phyloP scores from a whole-genome alignment of 92 coral and sea anemone species.

The Parazoanthus darwini region DNA sequence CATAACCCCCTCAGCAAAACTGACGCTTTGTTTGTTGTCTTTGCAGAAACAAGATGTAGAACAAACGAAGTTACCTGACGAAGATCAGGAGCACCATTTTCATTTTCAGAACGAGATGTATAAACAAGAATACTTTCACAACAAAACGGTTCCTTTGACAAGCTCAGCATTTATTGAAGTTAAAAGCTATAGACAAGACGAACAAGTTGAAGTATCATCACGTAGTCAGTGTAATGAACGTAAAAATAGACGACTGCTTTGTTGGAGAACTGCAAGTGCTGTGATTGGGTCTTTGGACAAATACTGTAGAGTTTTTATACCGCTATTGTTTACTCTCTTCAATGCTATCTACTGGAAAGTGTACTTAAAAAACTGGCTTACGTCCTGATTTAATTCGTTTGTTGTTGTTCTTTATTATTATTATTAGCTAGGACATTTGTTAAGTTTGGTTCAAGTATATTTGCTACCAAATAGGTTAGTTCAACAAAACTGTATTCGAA shows the following conservation, averaged over 20 bases:
- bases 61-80: background rate
- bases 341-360: constrained; percentile 11
- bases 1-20: too few species aligned
- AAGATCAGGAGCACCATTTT: background rate
- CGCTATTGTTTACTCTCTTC: background rate
- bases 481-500: too few species aligned
- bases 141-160: constrained; percentile 1
- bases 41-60: background rate
- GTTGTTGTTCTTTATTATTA: too few species aligned
- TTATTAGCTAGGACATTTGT: too few species aligned
- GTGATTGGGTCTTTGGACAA: background rate
- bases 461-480: too few species aligned
- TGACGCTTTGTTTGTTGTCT: too few species aligned
- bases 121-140: background rate
- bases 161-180: background rate
- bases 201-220: background rate
- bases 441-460: too few species aligned
- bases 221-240: background rate
- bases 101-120: background rate
- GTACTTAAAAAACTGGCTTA: background rate
- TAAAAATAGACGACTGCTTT: background rate
- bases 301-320: background rate
- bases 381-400: too few species aligned
- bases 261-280: background rate
- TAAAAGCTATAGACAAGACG: background rate